phyloP scores from a whole-genome alignment of 2,888 invertebrate genomes.

The Lycophotia porphyrea region DNA sequence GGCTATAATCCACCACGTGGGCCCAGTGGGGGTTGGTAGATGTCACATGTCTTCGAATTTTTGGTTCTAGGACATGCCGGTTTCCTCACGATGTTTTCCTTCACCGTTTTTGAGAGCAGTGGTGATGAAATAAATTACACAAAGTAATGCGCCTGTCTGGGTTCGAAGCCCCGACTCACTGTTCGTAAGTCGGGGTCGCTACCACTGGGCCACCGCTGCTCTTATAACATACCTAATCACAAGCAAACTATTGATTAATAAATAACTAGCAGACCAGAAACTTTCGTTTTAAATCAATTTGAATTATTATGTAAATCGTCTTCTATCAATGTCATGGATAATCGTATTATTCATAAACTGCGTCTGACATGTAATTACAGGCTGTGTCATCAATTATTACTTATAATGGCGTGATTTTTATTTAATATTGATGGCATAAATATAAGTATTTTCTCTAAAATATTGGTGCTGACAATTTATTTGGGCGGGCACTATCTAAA shows the following conservation, averaged over 20 bases:
- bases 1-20: too few species aligned
- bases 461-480: not conserved
- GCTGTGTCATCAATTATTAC: conserved; percentile 10
- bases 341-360: conserved; percentile 1
- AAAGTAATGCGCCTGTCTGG: too few species aligned
- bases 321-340: conserved; percentile 9
- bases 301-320: conserved; percentile 11
- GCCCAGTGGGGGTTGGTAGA: too few species aligned
- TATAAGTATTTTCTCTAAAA: not conserved
- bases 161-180: too few species aligned
- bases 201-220: too few species aligned
- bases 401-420: not conserved
- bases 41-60: too few species aligned
- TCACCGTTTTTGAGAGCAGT: too few species aligned
- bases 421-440: not conserved
- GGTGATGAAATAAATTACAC: too few species aligned
- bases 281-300: not conserved
- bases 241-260: not conserved
- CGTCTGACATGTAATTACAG: conserved; percentile 42
- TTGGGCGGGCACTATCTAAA: not conserved
- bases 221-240: too few species aligned
- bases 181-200: too few species aligned
- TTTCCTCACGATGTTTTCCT: too few species aligned
- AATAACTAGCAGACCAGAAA: not conserved
- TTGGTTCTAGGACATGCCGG: too few species aligned